Evolutionary conservation across 1,140 invertebrate genomes (phyloP).

Genomic region (Plodia interpunctella): DNA sequence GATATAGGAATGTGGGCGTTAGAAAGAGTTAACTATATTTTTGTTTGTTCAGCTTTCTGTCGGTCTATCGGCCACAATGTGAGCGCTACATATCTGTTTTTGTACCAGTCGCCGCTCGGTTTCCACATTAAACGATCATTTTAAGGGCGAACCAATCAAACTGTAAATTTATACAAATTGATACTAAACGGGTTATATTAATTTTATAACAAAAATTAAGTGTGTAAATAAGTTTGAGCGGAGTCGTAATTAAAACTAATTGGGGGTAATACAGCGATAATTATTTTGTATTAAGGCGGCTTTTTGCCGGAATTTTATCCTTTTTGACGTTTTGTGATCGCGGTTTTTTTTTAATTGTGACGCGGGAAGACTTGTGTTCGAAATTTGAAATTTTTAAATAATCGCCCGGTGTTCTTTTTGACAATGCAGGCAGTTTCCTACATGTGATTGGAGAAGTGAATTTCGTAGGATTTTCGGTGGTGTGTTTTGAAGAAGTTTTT

Average conservation of each 20-base stretch:
- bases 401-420: conserved; percentile 11
- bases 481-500: conserved; percentile 11
- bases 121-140: conserved; percentile 73
- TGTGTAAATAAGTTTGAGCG: conserved; percentile 74
- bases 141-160: conserved; percentile 74
- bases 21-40: conserved; percentile 41
- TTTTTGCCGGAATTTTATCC: conserved; percentile 54
- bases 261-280: conserved; percentile 69
- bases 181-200: conserved; percentile 76
- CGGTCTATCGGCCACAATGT: conserved; percentile 40
- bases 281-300: conserved; percentile 66
- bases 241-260: conserved; percentile 73
- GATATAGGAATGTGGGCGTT: conserved; percentile 5
- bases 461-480: conserved; percentile 2
- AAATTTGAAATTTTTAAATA: conserved; percentile 16
- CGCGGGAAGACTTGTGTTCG: conserved; percentile 16
- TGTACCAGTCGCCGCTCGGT: conserved; percentile 68
- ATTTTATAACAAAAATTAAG: conserved; percentile 78
- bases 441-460: conserved; percentile 10
- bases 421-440: conserved; percentile 1
- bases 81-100: conserved; percentile 57
- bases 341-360: conserved; percentile 30
- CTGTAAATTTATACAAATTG: conserved; percentile 75
- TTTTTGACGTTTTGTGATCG: conserved; percentile 36
- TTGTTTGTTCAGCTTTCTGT: conserved; percentile 14